These are phyloP conservation scores for Eristalis intricaria DNA, from an alignment of 2,888 invertebrate species.

Conservation along the genomic window DNA sequence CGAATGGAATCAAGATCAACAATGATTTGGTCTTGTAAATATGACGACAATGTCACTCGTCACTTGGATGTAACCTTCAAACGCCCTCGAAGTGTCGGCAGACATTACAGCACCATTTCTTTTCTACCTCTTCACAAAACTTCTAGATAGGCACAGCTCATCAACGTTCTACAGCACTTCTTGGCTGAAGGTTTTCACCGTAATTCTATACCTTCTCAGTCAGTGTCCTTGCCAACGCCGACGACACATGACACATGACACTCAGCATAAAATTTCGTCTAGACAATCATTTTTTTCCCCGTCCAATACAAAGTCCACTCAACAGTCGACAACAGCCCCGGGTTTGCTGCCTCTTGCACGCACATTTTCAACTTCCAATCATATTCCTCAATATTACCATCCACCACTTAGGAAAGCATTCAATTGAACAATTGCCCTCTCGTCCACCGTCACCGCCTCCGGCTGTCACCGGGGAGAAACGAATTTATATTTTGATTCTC, in stretches of 20 bases:
- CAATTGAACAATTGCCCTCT: slow-evolving; percentile 4
- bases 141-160: too few relatives aligned
- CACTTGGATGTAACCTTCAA: too few relatives aligned
- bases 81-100: too few relatives aligned
- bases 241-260: neutral
- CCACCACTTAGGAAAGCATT: neutral
- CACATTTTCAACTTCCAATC: neutral
- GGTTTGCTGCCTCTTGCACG: neutral
- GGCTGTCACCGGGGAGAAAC: neutral
- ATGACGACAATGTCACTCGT: too few relatives aligned
- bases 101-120: too few relatives aligned
- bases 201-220: neutral
- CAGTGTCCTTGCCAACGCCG: neutral
- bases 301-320: neutral
- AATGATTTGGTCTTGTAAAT: too few relatives aligned
- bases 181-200: neutral
- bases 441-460: neutral
- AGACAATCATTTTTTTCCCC: neutral
- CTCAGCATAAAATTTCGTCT: neutral
- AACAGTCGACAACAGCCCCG: neutral
- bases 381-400: neutral
- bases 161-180: neutral
- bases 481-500: slow-evolving; percentile 17
- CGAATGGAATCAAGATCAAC: too few relatives aligned
- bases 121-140: too few relatives aligned